Evolutionary conservation across 2,113 vertebrate species (phyloP).

Genomic region (Motacilla alba): DNA sequence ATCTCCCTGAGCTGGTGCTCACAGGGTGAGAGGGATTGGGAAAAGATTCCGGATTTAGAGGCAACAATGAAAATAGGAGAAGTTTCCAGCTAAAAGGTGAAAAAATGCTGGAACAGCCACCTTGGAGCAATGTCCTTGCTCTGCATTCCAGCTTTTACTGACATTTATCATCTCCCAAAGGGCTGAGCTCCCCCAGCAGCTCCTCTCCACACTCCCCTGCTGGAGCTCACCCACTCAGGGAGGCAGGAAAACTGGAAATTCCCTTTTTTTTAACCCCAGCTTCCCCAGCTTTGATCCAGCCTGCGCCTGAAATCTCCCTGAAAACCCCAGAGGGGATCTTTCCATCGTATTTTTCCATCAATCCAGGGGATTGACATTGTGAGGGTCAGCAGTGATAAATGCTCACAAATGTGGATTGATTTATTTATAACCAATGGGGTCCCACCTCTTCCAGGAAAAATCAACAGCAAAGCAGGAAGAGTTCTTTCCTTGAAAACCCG

Average conservation of each 20-base stretch:
- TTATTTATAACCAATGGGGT: fast-evolving
- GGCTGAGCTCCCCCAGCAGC: neutral
- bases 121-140: fast-evolving
- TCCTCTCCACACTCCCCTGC: neutral
- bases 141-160: neutral
- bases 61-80: neutral
- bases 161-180: neutral
- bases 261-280: neutral
- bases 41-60: neutral
- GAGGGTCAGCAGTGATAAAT: neutral
- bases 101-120: neutral
- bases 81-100: neutral
- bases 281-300: neutral
- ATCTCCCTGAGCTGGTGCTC: fast-evolving
- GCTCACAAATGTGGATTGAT: fast-evolving
- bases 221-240: fast-evolving
- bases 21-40: neutral
- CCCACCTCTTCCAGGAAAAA: neutral
- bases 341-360: fast-evolving
- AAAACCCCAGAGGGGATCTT: fast-evolving
- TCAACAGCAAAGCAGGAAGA: neutral
- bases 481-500: neutral
- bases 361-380: fast-evolving
- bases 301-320: neutral
- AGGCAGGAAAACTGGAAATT: neutral